These are phyloP conservation scores for Characodon lateralis DNA, from an alignment of 2,797 vertebrate species.

Conservation along the genomic window DNA sequence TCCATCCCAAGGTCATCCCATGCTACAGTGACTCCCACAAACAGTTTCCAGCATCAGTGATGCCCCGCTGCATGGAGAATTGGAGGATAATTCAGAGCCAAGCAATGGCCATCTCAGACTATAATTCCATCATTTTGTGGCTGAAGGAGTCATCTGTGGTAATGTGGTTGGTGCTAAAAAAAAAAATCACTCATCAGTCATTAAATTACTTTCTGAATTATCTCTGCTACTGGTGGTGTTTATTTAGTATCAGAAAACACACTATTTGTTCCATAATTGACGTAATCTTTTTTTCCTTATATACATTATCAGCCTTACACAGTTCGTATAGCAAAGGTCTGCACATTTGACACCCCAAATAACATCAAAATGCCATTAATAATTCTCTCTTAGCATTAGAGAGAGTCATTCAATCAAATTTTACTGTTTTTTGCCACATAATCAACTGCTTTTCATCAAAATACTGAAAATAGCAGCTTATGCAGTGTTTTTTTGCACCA, in stretches of 20 bases:
- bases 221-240: constrained; percentile 10
- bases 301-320: background rate
- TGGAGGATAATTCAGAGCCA: constrained; percentile 47
- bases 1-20: constrained; percentile 77
- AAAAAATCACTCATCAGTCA: constrained; percentile 53
- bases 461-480: background rate
- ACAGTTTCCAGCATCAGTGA: constrained; percentile 60
- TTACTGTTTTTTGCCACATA: background rate
- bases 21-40: constrained; percentile 71
- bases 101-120: constrained; percentile 43
- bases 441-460: background rate
- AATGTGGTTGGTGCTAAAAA: constrained; percentile 32
- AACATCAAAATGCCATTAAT: background rate
- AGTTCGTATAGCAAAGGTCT: background rate
- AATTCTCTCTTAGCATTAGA: background rate
- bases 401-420: background rate
- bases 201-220: constrained; percentile 31
- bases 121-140: constrained; percentile 62
- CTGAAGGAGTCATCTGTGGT: constrained; percentile 57
- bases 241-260: background rate
- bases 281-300: background rate
- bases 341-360: background rate
- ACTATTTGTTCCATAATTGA: background rate
- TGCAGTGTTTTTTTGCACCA: background rate
- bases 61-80: constrained; percentile 31